Percentiles rank a stretch among this genome's conserved stretches.
phyloP scores from a whole-genome alignment of 2,888 invertebrate genomes.

The Tenthredo mesomela region DNA sequence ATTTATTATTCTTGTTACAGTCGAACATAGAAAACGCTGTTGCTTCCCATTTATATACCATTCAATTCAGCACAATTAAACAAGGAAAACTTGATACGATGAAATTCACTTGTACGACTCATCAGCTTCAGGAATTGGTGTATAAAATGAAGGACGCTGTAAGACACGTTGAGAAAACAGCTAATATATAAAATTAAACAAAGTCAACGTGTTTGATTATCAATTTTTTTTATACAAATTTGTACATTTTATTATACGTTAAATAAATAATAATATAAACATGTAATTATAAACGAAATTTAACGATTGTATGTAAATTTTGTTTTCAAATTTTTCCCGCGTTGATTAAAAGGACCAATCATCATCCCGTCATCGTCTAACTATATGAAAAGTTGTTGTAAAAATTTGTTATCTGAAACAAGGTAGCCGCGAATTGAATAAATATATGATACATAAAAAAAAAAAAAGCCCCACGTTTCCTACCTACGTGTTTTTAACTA shows the following conservation, averaged over 20 bases:
- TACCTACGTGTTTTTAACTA: not conserved
- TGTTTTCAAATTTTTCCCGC: not conserved
- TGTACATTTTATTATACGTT: slow-evolving; percentile 7
- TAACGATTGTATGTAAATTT: not conserved
- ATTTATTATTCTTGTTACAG: slow-evolving; percentile 59
- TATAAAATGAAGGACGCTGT: slow-evolving; percentile 84
- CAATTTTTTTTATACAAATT: not conserved
- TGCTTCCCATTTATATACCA: slow-evolving; percentile 66
- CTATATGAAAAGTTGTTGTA: not conserved
- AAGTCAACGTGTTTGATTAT: not conserved
- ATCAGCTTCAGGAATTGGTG: slow-evolving; percentile 84
- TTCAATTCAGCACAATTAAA: slow-evolving; percentile 67
- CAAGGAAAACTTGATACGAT: slow-evolving; percentile 77
- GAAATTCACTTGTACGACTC: slow-evolving; percentile 82
- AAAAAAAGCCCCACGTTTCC: not conserved
- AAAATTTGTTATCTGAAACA: not conserved
- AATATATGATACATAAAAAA: no score
- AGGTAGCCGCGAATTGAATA: slow-evolving; percentile 10
- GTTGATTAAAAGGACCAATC: not conserved
- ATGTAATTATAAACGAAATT: not conserved
- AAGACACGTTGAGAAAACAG: slow-evolving; percentile 82
- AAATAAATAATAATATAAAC: not conserved
- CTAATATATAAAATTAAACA: slow-evolving; percentile 58
- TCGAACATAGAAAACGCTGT: slow-evolving; percentile 64
- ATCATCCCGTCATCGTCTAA: not conserved